These are phyloP conservation scores for Clepsis dumicolana DNA, from an alignment of 2,888 invertebrate genomes.

Conservation along the genomic window DNA sequence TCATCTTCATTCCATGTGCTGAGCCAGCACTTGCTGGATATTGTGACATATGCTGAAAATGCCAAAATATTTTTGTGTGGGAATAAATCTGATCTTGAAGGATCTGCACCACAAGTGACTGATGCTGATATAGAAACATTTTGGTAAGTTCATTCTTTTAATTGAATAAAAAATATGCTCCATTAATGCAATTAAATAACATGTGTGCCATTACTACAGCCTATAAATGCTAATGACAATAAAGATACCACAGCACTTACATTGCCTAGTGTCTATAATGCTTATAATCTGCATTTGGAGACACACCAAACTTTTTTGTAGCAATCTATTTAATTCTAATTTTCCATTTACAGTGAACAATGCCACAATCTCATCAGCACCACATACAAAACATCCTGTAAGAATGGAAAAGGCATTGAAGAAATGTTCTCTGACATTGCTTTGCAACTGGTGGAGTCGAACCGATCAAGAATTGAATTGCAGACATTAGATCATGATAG, in stretches of 20 bases:
- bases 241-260: background rate
- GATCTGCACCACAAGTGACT: slow-evolving; percentile 91
- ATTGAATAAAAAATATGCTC: slow-evolving; percentile 1
- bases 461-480: slow-evolving; percentile 93
- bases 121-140: slow-evolving; percentile 96
- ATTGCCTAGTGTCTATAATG: background rate
- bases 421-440: slow-evolving; percentile 97
- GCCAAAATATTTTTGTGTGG: slow-evolving; percentile 98
- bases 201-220: background rate
- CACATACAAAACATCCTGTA: slow-evolving; percentile 96
- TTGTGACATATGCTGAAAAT: slow-evolving; percentile 97
- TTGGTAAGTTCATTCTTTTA: slow-evolving; percentile 83
- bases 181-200: background rate
- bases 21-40: slow-evolving; percentile 96
- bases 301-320: no score
- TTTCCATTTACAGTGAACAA: slow-evolving; percentile 89
- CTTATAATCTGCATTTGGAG: no score
- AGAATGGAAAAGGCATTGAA: slow-evolving; percentile 93
- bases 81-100: slow-evolving; percentile 94
- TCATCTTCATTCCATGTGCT: slow-evolving; percentile 96
- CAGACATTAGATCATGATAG: slow-evolving; percentile 92
- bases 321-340: background rate
- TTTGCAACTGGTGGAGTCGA: slow-evolving; percentile 91
- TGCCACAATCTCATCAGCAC: slow-evolving; percentile 96
- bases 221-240: background rate